These are phyloP conservation scores for Haliaeetus leucogaster DNA, from an alignment of 2,113 vertebrate genomes.

Conservation along the genomic window DNA sequence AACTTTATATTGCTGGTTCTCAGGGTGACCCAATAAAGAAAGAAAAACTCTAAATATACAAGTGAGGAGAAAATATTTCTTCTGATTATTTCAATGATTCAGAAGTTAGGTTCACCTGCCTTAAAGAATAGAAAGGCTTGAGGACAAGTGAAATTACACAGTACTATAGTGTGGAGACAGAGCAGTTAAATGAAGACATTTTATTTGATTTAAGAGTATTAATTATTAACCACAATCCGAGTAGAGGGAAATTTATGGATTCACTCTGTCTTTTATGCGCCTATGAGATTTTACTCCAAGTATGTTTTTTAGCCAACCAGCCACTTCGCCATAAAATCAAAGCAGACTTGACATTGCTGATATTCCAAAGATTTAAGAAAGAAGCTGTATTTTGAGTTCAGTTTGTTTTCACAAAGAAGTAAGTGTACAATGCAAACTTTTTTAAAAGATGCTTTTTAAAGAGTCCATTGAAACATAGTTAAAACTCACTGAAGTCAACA, in stretches of 20 bases:
- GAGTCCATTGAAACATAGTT: background rate
- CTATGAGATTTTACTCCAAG: background rate
- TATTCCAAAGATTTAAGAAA: background rate
- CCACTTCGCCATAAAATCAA: background rate
- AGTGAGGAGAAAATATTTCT: background rate
- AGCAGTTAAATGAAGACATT: slow-evolving; percentile 7
- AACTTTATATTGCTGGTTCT: background rate
- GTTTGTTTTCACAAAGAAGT: background rate
- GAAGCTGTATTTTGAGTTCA: background rate
- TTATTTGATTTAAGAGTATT: background rate
- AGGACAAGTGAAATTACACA: background rate
- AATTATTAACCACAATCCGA: slow-evolving; percentile 28
- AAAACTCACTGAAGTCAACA: background rate
- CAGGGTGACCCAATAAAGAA: background rate
- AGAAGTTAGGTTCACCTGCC: background rate
- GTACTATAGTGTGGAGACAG: background rate
- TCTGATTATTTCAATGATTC: background rate
- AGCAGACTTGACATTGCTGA: background rate
- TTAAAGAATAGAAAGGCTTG: background rate
- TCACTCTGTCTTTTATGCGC: background rate
- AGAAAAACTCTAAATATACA: background rate
- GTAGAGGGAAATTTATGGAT: slow-evolving; percentile 2
- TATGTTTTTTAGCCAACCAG: background rate
- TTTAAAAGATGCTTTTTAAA: background rate
- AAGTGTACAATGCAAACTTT: background rate